These are phyloP conservation scores for Benitochromis conjunctus DNA, from an alignment of 2,113 vertebrate species.

Conservation along the genomic window DNA sequence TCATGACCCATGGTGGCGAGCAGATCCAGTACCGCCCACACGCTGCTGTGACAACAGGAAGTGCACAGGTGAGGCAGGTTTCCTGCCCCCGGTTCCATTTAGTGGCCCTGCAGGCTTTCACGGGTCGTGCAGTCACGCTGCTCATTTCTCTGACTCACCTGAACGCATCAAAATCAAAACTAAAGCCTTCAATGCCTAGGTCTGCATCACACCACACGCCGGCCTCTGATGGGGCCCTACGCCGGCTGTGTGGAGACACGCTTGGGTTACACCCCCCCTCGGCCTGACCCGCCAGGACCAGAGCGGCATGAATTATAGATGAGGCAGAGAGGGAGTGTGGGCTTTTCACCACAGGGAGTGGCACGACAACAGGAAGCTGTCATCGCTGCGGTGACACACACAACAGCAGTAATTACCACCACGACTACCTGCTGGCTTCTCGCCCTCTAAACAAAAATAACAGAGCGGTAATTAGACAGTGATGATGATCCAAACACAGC, in stretches of 20 bases:
- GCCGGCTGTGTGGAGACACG: neutral
- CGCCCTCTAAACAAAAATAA: neutral
- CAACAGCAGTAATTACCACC: slow-evolving; percentile 8
- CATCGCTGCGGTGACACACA: neutral
- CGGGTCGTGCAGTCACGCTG: rapidly evolving
- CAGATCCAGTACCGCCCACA: neutral
- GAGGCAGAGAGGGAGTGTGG: neutral
- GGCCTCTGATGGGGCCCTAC: neutral
- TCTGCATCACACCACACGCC: neutral
- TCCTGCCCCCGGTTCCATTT: neutral
- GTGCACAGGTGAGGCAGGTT: neutral
- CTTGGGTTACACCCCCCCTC: neutral
- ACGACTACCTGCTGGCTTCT: neutral
- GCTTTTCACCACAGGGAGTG: neutral
- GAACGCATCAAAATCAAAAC: neutral
- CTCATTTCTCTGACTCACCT: neutral
- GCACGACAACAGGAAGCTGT: slow-evolving; percentile 35
- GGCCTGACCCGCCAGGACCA: neutral
- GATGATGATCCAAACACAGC: neutral
- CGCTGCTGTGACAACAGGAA: neutral
- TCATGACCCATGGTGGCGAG: neutral
- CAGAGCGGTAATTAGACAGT: neutral
- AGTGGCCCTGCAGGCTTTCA: neutral
- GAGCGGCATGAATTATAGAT: slow-evolving; percentile 37
- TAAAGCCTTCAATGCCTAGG: neutral